Evolutionary conservation across 2,888 invertebrate species (phyloP), one percentile per base, ranked within the genome.

Genomic region (Dichetophora obliterata): DNA sequence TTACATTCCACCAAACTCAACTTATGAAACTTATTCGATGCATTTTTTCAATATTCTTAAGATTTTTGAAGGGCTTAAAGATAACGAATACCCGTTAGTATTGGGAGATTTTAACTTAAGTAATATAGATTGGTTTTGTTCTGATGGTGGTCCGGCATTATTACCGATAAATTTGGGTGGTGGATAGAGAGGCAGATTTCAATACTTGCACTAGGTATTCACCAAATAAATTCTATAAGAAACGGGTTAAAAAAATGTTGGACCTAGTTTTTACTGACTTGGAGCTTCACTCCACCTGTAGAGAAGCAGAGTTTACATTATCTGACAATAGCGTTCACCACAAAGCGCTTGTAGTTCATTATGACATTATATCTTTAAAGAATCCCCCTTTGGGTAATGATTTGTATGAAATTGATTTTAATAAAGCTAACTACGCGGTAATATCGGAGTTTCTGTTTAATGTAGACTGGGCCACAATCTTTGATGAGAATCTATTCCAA

Each of bases 191-290:
- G 16, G 52, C 52, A 52, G 52, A 52, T 19, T 52, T 52, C 52
- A 3, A 52, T 52, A 4, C 52, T 52, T 8, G 0, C 52, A 4
- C 52, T 52, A n/a, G 52, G 52, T 52, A 52, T 52, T 19, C 19
- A 52, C 19, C 52, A 52, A 52, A 52, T 52, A 4, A 52, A 52
- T 52, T 52, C 52, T 8, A 9, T 52, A n/a, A 52, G 52, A 52
- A 52, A 52, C 11, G 4, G n/a, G 16, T 52, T 8, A 52, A 5
- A 52, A 52, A 52, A 8, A 52, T 52, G 16, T 52, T 52, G 19
- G 52, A 52, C 52, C 52, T 52, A n/a, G 52, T 52, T 52, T 52
- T 52, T n/a, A n/a, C 16, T 52, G 52, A 52, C 52, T 52, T 52
- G 2, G 52, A 5, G n/a, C n/a, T 52, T n/a, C 14, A 52, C 31